Evolutionary conservation across 2,888 invertebrate species (phyloP).

Genomic region (Candidula unifasciata): DNA sequence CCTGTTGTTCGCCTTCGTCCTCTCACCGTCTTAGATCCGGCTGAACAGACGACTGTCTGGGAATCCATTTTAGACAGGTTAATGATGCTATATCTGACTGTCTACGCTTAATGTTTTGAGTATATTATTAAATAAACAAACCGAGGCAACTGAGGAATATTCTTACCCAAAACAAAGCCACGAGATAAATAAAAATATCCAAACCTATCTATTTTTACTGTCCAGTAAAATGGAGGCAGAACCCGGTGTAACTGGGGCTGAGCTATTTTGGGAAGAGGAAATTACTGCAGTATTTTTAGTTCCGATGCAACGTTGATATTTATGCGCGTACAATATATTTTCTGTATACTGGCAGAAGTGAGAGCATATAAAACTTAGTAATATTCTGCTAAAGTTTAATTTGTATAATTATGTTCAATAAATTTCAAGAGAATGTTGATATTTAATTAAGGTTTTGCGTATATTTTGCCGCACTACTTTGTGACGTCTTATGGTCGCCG

Average conservation of each 20-base stretch:
- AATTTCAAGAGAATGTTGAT: background rate
- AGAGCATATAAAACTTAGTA: background rate
- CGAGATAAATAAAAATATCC: constrained; percentile 67
- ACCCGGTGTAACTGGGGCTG: constrained; percentile 62
- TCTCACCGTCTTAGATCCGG: constrained; percentile 33
- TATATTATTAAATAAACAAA: background rate
- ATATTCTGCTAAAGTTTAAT: background rate
- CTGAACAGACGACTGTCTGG: background rate
- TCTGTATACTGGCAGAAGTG: background rate
- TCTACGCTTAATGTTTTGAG: background rate
- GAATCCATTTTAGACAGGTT: background rate
- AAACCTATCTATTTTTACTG: constrained; percentile 75
- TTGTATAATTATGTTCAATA: background rate
- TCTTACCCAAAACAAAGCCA: constrained; percentile 66
- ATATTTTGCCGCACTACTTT: background rate
- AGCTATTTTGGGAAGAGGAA: constrained; percentile 73
- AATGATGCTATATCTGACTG: background rate
- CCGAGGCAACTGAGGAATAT: constrained; percentile 39
- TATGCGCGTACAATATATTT: background rate
- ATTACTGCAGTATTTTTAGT: constrained; percentile 68
- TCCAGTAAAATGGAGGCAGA: constrained; percentile 72
- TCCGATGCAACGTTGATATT: constrained; percentile 40
- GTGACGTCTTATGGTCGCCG: background rate
- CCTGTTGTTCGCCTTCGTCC: background rate
- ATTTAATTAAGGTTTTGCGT: no score